Evolutionary conservation across 2,113 vertebrate genomes (phyloP).

Genomic region (Actenoides lindsayi): DNA sequence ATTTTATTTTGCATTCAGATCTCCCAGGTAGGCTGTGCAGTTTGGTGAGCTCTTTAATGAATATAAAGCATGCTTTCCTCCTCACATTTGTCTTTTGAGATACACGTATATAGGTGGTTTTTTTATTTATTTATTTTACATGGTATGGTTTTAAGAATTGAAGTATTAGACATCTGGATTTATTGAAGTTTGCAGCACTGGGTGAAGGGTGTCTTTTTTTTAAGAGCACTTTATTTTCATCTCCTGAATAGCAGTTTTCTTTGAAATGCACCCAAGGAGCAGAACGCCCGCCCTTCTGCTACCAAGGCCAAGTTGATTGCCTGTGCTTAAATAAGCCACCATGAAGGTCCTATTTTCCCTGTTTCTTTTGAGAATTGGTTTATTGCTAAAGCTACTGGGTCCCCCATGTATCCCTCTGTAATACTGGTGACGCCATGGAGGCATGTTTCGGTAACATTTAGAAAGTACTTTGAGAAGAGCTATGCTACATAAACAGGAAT

Average conservation of each 20-base stretch:
- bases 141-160: background rate
- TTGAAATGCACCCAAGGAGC: background rate
- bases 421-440: background rate
- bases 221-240: background rate
- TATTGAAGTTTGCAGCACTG: background rate
- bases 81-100: background rate
- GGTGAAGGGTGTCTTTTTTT: background rate
- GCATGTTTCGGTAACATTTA: background rate
- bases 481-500: background rate
- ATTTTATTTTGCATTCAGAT: background rate
- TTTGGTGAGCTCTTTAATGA: background rate
- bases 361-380: background rate
- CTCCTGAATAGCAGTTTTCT: background rate
- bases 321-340: background rate
- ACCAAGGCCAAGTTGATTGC: accelerated
- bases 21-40: background rate
- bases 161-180: slow-evolving; percentile 2
- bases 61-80: background rate
- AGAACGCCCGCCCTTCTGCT: accelerated
- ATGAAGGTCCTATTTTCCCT: background rate
- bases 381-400: background rate
- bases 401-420: background rate
- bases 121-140: background rate
- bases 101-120: too few species aligned
- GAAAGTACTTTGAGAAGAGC: background rate